Evolutionary conservation across 2,888 invertebrate species (phyloP), one percentile per base, ranked within the genome.

Genomic region (Drosophila percnosoma): DNA sequence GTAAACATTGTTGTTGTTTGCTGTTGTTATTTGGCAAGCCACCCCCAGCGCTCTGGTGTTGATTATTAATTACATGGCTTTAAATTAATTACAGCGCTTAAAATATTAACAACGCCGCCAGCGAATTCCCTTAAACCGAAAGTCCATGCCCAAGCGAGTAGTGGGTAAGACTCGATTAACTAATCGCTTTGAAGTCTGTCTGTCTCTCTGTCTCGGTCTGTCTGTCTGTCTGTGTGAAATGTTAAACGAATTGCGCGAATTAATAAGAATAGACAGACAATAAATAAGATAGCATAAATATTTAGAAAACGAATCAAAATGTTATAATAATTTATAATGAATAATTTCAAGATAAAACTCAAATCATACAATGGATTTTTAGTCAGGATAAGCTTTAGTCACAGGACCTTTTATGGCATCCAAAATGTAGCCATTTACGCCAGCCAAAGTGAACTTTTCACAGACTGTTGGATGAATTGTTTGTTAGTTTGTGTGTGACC

Each of bases 1-100:
- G 71, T 51, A 68, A 48, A 48, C 31, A 7, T 33, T 38, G 40
- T 34, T 65, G 42, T 34, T 61, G 42, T 34, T 45, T 62, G 40
- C 15, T 68, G 58, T 38, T 62, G 68, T 36, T 65, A 58, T 29
- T 68, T 65, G 58, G 58, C 40, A 31, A 53, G 51, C 51, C 67
- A 57, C 71, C 82, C 73, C 57, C 72, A 75, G 68, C 68, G 71
- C 67, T 69, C 69, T 78, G 81, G 75, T 73, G 87, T 77, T 77
- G 88, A 77, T 90, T 87, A 87, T 87, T 90, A 90, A 87, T 87
- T 87, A 88, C 89, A 86, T 74, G 81, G 90, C 79, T 90, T 87
- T 81, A 90, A 87, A 87, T 90, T 87, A 86, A 86, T 86, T 86
- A 86, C 78, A 68, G 65, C 68, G 86, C 86, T 86, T 87, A 85